Evolutionary conservation across 2,888 invertebrate species (phyloP), one percentile per base, ranked within the genome.

Genomic region (Phyllotreta striolata): DNA sequence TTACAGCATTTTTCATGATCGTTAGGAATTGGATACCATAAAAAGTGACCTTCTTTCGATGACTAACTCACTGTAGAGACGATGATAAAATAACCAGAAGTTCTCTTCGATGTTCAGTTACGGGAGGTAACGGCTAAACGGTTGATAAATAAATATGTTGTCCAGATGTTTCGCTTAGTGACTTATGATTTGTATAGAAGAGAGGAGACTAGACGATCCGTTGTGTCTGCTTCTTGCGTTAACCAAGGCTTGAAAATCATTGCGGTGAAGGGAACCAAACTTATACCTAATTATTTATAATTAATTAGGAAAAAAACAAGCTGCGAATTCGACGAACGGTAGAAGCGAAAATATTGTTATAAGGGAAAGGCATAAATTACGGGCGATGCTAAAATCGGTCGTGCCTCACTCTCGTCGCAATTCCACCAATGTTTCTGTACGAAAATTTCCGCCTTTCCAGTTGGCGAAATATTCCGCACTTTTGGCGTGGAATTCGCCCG

Each of bases 111-210:
- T 24, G 6, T 55, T 41, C 6, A 10, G 34, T 55, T 51, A 59
- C 49, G 38, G 58, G 58, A 59, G 58, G 51, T 59, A 59, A 40
- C 47, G 14, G 49, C 34, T 49, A 6, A 49, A 34, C 51, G 41
- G 40, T 37, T 59, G 58, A 59, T 59, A 59, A 51, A 64, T 55
- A 64, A 69, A 69, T 69, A 64, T 69, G 69, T 62, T 64, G 55
- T 62, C 67, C 69, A 69, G 69, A 69, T 69, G 69, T 63, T 40
- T 46, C 40, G 35, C 62, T 62, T 60, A 64, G 49, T 55, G 59
- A 64, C 62, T 66, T 64, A 67, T 69, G 55, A 64, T 63, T 62
- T 69, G 59, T 46, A 63, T 46, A 63, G 66, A 63, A 63, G 63
- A 63, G 54, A 63, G 66, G 65, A 63, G 63, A 66, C 63, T 62